Base-by-base conservation (phyloP, 2,797 vertebrate species). In the Rhinophrynus dorsalis region DNA sequence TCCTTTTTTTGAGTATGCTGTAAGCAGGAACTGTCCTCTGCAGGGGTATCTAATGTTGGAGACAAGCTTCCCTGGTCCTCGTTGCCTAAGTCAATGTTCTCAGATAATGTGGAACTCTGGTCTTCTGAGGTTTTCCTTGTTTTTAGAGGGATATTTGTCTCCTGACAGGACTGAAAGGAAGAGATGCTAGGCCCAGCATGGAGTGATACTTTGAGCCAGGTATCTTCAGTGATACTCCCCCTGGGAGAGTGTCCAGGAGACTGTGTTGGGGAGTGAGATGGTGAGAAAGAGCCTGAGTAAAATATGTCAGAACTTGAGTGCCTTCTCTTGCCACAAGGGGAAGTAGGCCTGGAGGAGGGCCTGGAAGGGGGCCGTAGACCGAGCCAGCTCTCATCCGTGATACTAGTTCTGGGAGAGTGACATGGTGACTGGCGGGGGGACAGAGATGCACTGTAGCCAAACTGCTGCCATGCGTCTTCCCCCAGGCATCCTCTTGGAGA, bases 321-420 rank as follows among this genome's bases (percentile, higher is more conserved):
- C 62, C 97, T 92, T 24, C 97, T 88, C 72, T 99, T 99, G 52
- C 97, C 97, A 75, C 97, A 98, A 7, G 97, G 97, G 7, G 97
- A 99, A 23, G 94, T 96, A 51, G 96, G 96, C 65, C 96, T 93
- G 0, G 96, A 99, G 7, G 95, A 96, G 17, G 97, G 96, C 68
- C 94, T 89, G 29, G 96, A 98, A n/a, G 94, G 90, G 23, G 97
- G 92, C 38, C 96, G 88, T 0, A 95, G 96, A 81, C 95, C 98
- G n/a, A 98, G 90, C 96, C 96, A 98, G 60, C 97, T 98, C 84
- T 99, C 97, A 79, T 99, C 97, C 3, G 97, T 98, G 82, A 99
- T 88, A 75, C 96, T 98, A 82, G 92, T 96, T 84, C 96, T 94
- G 6, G 96, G 97, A 48, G 97, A 99, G 80, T 97, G 96, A 79